phyloP scores from a whole-genome alignment of 2,113 vertebrate species.

The Pterocles gutturalis region DNA sequence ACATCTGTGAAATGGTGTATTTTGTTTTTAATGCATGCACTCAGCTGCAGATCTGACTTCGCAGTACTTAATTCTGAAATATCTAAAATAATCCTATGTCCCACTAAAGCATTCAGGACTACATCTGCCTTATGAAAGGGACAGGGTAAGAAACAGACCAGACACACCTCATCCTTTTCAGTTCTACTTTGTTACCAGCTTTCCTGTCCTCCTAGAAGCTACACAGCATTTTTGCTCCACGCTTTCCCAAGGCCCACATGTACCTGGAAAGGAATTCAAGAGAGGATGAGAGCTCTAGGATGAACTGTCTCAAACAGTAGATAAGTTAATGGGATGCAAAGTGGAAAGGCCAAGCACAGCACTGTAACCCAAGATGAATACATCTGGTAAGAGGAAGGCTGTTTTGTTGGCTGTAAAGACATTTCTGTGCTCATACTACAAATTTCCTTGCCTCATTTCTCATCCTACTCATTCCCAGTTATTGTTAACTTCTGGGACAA shows the following conservation, averaged over 20 bases:
- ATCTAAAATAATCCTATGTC: conserved; percentile 14
- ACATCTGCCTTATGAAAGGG: rapidly evolving
- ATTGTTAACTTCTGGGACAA: background rate
- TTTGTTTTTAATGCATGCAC: conserved; percentile 48
- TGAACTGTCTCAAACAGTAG: background rate
- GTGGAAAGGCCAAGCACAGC: background rate
- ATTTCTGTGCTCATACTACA: background rate
- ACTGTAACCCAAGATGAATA: background rate
- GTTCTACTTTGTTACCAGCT: background rate
- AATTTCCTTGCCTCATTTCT: background rate
- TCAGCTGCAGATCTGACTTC: conserved; percentile 39
- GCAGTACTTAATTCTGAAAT: conserved; percentile 37
- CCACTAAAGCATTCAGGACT: background rate
- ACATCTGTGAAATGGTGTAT: conserved; percentile 41
- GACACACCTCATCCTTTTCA: background rate
- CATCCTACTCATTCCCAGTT: background rate
- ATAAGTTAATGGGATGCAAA: background rate
- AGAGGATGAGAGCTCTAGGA: background rate
- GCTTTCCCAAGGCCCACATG: background rate
- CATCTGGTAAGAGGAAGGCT: background rate
- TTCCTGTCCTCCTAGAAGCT: background rate
- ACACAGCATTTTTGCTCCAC: background rate
- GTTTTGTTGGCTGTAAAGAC: background rate
- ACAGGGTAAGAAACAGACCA: rapidly evolving
- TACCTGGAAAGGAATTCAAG: background rate